phyloP scores from a whole-genome alignment of 2,797 vertebrate species.

The Siniperca obscura region DNA sequence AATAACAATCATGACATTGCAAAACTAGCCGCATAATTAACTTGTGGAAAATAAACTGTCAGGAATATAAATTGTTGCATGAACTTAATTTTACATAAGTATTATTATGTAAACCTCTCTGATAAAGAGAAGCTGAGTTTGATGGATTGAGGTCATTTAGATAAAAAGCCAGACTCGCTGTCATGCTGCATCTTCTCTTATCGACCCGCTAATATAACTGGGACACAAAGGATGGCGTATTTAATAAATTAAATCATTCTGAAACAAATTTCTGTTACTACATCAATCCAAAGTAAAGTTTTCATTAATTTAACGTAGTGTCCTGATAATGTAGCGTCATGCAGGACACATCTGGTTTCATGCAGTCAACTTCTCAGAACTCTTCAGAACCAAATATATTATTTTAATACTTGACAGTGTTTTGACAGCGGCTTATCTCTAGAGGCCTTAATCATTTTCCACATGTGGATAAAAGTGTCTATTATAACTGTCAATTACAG shows the following conservation, averaged over 20 bases:
- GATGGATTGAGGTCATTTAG: conserved; percentile 68
- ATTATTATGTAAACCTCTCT: conserved; percentile 49
- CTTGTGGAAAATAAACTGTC: conserved; percentile 43
- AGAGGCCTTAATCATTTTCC: conserved; percentile 25
- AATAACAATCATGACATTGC: conserved; percentile 56
- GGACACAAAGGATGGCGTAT: conserved; percentile 28
- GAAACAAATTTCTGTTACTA: conserved; percentile 8
- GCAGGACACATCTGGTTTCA: neutral
- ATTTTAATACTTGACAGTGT: conserved; percentile 5
- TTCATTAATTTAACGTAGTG: neutral
- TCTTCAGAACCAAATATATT: neutral
- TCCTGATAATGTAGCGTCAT: neutral
- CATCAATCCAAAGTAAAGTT: conserved; percentile 25
- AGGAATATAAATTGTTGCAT: conserved; percentile 42
- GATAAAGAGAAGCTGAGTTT: conserved; percentile 48
- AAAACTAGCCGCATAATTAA: conserved; percentile 51
- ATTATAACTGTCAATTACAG: conserved; percentile 44
- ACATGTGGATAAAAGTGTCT: conserved; percentile 34
- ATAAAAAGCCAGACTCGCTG: conserved; percentile 50
- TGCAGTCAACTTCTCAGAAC: conserved; percentile 12
- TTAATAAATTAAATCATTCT: conserved; percentile 38
- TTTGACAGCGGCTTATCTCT: conserved; percentile 28
- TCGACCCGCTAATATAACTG: conserved; percentile 20
- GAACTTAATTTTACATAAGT: conserved; percentile 35
- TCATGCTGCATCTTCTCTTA: conserved; percentile 40